Evolutionary conservation across 23 tunicate species (phyloP).

Genomic region (Phallusia fumigata): DNA sequence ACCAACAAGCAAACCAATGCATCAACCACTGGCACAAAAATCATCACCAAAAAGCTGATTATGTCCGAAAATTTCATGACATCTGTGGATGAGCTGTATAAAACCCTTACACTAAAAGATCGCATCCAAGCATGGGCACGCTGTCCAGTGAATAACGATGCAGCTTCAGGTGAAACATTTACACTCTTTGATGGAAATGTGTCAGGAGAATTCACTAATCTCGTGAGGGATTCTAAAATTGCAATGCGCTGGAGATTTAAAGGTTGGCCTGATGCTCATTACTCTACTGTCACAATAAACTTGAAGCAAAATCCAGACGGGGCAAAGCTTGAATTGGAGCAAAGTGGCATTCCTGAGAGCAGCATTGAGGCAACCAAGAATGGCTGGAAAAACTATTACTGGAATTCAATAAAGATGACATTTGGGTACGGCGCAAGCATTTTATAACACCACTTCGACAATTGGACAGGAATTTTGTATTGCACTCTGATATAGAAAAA

Average conservation of each 20-base stretch:
- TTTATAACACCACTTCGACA: constrained; percentile 48
- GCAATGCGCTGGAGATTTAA: constrained; percentile 86
- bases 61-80: constrained; percentile 93
- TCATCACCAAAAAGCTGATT: constrained; percentile 83
- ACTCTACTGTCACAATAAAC: constrained; percentile 59
- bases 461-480: not conserved
- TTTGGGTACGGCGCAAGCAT: constrained; percentile 89
- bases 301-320: constrained; percentile 72
- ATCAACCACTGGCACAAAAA: constrained; percentile 52
- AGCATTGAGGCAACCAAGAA: constrained; percentile 73
- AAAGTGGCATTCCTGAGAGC: constrained; percentile 88
- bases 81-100: constrained; percentile 54
- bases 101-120: constrained; percentile 60
- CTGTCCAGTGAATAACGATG: constrained; percentile 48
- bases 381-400: constrained; percentile 96
- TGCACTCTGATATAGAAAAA: not conserved
- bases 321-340: constrained; percentile 79
- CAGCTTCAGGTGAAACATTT: constrained; percentile 40
- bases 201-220: constrained; percentile 62
- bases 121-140: constrained; percentile 88
- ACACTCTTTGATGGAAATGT: constrained; percentile 78
- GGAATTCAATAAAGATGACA: constrained; percentile 91
- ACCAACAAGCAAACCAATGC: not conserved
- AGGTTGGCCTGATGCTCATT: constrained; percentile 94
- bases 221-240: constrained; percentile 55